Conservation (phyloP, 2,113 vertebrate genomes). For the Acanthisitta chloris region DNA sequence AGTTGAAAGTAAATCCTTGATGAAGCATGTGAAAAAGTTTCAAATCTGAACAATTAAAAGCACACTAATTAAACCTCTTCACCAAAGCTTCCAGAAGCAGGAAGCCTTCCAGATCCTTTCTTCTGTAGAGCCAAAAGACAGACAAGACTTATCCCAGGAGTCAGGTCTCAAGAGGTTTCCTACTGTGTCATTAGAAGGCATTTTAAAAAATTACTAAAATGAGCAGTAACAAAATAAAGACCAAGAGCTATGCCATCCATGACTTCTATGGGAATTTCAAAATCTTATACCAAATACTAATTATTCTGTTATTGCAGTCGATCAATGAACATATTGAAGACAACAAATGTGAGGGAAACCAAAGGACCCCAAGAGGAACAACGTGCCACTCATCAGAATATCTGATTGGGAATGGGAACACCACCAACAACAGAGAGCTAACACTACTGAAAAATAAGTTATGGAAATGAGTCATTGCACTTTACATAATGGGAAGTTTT, state of each 20-base stretch:
- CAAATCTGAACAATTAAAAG: not conserved
- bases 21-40: not conserved
- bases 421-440: not conserved
- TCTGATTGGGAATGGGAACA: not conserved
- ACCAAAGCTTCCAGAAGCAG: not conserved
- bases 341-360: not conserved
- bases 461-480: not conserved
- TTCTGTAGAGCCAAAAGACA: not conserved
- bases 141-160: not conserved
- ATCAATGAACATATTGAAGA: not conserved
- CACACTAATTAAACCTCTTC: not conserved
- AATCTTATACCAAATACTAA: not conserved
- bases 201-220: not conserved
- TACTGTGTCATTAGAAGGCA: not conserved
- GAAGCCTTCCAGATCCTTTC: not conserved
- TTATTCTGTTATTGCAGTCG: not conserved
- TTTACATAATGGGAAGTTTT: not conserved
- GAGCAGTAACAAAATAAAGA: not conserved
- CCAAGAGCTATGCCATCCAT: not conserved
- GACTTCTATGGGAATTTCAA: not conserved
- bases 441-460: not conserved
- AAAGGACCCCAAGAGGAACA: not conserved
- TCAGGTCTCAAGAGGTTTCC: not conserved
- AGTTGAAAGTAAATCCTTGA: not conserved
- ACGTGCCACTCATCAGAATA: not conserved